Evolutionary conservation across 2,797 vertebrate species (phyloP).

Genomic region (Delichon dasypus): DNA sequence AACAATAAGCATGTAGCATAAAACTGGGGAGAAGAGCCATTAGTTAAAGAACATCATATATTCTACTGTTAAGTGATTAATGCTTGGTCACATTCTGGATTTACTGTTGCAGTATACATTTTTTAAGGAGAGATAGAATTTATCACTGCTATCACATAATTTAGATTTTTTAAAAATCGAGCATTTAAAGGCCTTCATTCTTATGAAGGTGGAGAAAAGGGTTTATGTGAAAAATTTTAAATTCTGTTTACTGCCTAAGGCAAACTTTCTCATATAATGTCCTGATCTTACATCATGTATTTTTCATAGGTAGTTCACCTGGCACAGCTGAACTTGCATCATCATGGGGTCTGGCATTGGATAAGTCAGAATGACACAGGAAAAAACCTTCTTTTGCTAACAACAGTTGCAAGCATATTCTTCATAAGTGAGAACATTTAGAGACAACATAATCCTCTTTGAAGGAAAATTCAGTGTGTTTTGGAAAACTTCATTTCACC

Average conservation of each 20-base stretch:
- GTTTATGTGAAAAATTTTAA: not conserved
- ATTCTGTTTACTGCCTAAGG: not conserved
- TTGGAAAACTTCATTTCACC: not conserved
- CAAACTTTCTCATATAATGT: not conserved
- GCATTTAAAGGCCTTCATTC: not conserved
- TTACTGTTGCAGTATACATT: not conserved
- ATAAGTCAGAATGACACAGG: not conserved
- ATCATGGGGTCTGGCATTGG: not conserved
- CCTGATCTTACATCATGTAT: not conserved
- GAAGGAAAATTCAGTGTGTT: not conserved
- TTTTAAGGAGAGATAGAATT: not conserved
- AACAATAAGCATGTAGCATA: not conserved
- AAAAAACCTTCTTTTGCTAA: not conserved
- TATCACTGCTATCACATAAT: not conserved
- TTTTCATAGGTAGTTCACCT: not conserved
- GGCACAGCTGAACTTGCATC: not conserved
- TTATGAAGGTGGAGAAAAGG: not conserved
- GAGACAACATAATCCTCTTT: not conserved
- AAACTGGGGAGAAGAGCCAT: not conserved
- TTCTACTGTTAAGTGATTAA: not conserved
- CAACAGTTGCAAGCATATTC: not conserved
- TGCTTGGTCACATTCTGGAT: not conserved
- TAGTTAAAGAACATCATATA: not conserved
- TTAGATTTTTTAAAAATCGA: not conserved
- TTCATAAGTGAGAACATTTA: not conserved